phyloP scores from a whole-genome alignment of 2,113 vertebrate species.

The Myiagra hebetior region DNA sequence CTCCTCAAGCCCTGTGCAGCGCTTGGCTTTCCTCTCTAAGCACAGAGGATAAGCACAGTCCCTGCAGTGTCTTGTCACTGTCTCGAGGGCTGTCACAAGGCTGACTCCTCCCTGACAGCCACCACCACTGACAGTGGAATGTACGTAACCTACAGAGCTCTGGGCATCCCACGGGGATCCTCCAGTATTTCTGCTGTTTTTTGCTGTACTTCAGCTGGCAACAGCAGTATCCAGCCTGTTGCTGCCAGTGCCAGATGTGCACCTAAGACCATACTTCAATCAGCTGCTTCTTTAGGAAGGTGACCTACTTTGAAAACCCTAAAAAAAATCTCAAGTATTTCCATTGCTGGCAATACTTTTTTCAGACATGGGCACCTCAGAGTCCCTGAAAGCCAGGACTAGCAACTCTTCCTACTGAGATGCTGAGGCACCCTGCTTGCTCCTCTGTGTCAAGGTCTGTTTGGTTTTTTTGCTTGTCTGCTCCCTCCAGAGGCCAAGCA shows the following conservation, averaged over 20 bases:
- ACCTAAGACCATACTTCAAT: neutral
- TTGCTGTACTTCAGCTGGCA: neutral
- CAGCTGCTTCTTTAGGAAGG: neutral
- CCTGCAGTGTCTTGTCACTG: neutral
- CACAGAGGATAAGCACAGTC: neutral
- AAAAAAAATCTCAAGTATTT: neutral
- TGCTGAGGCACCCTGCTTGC: neutral
- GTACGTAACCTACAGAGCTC: neutral
- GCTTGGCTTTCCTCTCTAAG: neutral
- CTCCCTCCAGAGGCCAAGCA: conserved; percentile 3
- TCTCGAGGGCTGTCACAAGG: neutral
- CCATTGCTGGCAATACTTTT: neutral
- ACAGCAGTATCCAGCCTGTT: neutral
- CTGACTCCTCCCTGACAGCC: neutral
- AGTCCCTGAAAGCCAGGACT: neutral
- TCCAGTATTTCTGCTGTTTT: neutral
- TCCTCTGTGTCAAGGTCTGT: neutral
- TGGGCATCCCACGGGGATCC: neutral
- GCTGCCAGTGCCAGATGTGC: neutral
- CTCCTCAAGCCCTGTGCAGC: neutral
- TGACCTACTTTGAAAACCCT: neutral
- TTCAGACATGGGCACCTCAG: neutral
- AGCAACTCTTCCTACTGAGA: neutral
- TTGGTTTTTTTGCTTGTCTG: neutral
- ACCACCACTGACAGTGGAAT: neutral